These are phyloP conservation scores for Colius striatus DNA, from an alignment of 2,113 vertebrate genomes.

Conservation along the genomic window DNA sequence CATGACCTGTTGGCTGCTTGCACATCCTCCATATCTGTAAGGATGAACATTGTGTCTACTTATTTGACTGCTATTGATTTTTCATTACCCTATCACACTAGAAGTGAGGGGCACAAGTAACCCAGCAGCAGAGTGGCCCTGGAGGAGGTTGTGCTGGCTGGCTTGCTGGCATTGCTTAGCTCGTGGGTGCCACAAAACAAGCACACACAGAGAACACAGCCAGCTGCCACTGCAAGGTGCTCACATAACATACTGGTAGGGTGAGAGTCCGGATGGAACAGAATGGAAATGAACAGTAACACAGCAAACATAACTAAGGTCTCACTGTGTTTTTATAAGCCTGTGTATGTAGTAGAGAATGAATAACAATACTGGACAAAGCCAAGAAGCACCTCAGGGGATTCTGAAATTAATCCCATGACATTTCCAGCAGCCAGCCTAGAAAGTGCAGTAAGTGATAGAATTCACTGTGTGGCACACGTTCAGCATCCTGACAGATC, in stretches of 20 bases:
- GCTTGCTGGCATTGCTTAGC: not conserved
- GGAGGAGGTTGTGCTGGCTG: not conserved
- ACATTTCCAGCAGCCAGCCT: slow-evolving; percentile 33
- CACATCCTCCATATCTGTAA: slow-evolving; percentile 34
- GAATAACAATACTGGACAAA: slow-evolving; percentile 32
- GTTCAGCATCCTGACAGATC: not conserved
- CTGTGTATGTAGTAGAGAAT: not conserved
- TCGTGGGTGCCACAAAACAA: not conserved
- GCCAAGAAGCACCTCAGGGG: slow-evolving; percentile 7
- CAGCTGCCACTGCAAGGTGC: not conserved
- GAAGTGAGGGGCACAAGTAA: not conserved
- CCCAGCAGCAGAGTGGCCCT: not conserved
- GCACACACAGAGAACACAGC: not conserved
- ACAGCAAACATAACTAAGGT: not conserved
- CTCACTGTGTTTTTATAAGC: not conserved
- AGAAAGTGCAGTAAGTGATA: not conserved
- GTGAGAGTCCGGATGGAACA: not conserved
- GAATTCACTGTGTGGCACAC: not conserved
- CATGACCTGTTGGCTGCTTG: slow-evolving; percentile 20
- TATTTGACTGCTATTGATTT: slow-evolving; percentile 8
- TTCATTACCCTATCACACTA: not conserved
- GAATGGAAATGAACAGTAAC: not conserved
- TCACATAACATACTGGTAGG: not conserved
- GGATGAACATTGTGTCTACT: slow-evolving; percentile 61
- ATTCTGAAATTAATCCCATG: slow-evolving; percentile 28